Base-by-base conservation (phyloP, 1,140 invertebrate genomes). In the Drosophila pachea region DNA sequence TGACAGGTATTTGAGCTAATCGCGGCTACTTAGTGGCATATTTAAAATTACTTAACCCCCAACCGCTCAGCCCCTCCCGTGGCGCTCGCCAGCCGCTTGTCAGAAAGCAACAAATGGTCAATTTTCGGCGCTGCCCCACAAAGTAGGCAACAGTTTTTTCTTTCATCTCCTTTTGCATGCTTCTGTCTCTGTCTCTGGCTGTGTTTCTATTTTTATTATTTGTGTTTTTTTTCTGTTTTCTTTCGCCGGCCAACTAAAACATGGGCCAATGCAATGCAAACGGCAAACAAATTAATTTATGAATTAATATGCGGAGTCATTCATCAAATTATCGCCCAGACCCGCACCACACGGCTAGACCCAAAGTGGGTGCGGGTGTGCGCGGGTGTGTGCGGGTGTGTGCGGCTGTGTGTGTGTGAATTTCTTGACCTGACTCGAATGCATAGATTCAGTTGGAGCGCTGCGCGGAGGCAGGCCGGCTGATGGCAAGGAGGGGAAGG, bases 281-380 rank as follows among this genome's bases (percentile, higher is more conserved):
- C 47, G 63, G 60, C 68, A 67, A 86, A 78, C 62, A 71, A 84
- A 84, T 84, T 84, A 84, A 84, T 84, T 84, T 86, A 74, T 79
- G 66, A 86, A 84, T 84, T 84, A 84, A 86, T 84, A 68, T 86
- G 79, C 79, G 81, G 76, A 86, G 69, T 84, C 79, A 84, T 84
- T 84, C 79, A 83, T 83, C 81, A 84, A 86, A 78, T 84, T 76
- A 73, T 79, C 49, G 22, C 52, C 64, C 63, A 54, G 54, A 11
- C 45, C 58, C 16, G 64, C 61, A 9, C 29, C 32, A 4, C 42
- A 22, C 8, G 7, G 43, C 36, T 48, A 48, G 56, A 50, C 61
- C 61, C 5, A 31, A 53, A 55, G 36, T 1, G 22, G 22, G 22
- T n/a, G 55, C 55, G 16, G 53, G 49, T n/a, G 60, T 66, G 32